Conservation (phyloP, 2,797 vertebrate genomes). For the Cercopithecus neglectus region DNA sequence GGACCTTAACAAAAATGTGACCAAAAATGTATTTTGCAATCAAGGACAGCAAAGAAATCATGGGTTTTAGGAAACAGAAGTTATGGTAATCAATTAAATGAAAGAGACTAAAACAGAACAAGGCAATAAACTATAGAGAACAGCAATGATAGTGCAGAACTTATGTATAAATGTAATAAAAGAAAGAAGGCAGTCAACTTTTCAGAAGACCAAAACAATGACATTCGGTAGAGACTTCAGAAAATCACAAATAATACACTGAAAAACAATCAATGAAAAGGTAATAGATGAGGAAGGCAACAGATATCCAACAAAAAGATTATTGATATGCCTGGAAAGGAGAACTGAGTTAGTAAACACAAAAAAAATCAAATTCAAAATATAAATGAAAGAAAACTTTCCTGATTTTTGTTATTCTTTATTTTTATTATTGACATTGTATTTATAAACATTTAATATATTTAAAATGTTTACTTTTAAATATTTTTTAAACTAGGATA, state of each 20-base stretch:
- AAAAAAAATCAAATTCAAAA: background rate
- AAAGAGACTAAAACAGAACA: background rate
- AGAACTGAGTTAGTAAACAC: background rate
- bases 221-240: background rate
- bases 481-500: no score
- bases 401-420: background rate
- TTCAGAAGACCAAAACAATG: background rate
- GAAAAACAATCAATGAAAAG: background rate
- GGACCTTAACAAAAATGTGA: background rate
- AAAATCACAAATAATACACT: background rate
- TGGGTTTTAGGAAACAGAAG: background rate
- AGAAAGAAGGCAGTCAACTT: background rate
- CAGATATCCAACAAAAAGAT: background rate
- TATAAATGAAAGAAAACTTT: background rate
- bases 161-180: background rate
- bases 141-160: background rate
- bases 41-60: background rate
- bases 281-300: background rate
- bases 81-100: background rate
- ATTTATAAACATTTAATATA: no score
- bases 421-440: no score
- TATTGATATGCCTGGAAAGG: background rate
- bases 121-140: background rate
- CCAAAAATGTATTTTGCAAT: background rate
- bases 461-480: no score